phyloP scores from a whole-genome alignment of 2,888 invertebrate species.

The Ligdia adustata region DNA sequence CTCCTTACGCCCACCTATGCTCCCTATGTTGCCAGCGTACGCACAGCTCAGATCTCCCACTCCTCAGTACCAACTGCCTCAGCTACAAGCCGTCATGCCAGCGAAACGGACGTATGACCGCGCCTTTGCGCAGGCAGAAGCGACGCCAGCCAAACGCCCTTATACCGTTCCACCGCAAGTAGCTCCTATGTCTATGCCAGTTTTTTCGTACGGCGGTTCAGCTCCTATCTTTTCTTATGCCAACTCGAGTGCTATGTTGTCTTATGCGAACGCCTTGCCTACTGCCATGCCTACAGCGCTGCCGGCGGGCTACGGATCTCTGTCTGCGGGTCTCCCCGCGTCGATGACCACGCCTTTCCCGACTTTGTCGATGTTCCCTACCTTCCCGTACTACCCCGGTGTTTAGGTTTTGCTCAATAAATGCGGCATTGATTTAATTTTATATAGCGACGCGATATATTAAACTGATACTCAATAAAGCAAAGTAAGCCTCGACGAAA shows the following conservation, averaged over 20 bases:
- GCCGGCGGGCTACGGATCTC: constrained; percentile 64
- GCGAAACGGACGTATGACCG: constrained; percentile 89
- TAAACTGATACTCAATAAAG: too few relatives aligned
- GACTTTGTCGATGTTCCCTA: constrained; percentile 65
- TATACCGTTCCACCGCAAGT: constrained; percentile 69
- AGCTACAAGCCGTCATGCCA: constrained; percentile 62
- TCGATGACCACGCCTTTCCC: constrained; percentile 58
- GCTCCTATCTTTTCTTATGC: constrained; percentile 75
- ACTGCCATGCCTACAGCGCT: constrained; percentile 58
- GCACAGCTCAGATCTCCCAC: constrained; percentile 54
- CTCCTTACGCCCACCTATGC: constrained; percentile 64
- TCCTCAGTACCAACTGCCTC: constrained; percentile 50
- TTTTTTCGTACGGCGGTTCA: constrained; percentile 80
- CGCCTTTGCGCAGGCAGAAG: constrained; percentile 85
- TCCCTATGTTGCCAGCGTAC: constrained; percentile 58
- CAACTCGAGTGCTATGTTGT: constrained; percentile 63
- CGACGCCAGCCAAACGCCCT: constrained; percentile 76
- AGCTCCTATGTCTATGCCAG: constrained; percentile 68
- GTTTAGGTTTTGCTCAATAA: constrained; percentile 30
- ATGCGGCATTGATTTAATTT: too few relatives aligned
- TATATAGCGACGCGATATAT: too few relatives aligned
- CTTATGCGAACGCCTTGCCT: constrained; percentile 60
- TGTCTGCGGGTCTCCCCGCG: constrained; percentile 58
- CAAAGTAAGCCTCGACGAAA: too few relatives aligned
- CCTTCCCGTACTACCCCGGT: constrained; percentile 56